Conservation (phyloP, 2,888 invertebrate species). For the Tubulanus polymorphus region DNA sequence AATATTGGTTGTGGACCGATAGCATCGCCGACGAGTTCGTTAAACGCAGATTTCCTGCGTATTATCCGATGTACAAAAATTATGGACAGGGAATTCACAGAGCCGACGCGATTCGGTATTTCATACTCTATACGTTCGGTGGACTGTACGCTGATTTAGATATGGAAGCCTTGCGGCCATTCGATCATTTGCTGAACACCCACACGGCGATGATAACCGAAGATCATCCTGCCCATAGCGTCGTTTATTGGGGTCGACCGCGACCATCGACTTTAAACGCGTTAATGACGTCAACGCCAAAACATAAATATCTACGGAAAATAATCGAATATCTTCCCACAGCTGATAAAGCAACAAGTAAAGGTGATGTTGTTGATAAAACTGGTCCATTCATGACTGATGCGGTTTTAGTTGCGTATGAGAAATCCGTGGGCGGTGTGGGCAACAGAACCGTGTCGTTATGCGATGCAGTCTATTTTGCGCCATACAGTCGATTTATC, state of each 20-base stretch:
- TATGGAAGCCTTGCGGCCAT: slow-evolving; percentile 15
- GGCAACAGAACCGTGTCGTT: no score
- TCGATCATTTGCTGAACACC: slow-evolving; percentile 17
- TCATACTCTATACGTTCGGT: slow-evolving; percentile 22
- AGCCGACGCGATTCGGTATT: slow-evolving; percentile 23
- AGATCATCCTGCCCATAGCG: slow-evolving; percentile 21
- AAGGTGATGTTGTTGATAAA: no score
- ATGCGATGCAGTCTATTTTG: no score
- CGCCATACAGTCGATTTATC: no score
- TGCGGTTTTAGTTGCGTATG: no score
- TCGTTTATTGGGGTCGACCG: slow-evolving; percentile 17
- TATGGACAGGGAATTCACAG: slow-evolving; percentile 15
- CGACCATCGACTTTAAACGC: no score
- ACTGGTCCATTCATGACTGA: no score
- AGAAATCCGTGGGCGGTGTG: no score
- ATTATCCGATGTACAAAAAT: slow-evolving; percentile 11
- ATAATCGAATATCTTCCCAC: no score
- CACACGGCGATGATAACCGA: slow-evolving; percentile 19
- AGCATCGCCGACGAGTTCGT: neutral
- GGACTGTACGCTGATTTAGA: slow-evolving; percentile 26
- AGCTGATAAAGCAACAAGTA: no score
- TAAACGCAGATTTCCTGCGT: neutral
- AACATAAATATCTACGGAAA: no score
- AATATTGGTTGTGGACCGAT: slow-evolving; percentile 7
- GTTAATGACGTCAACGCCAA: no score